phyloP scores from a whole-genome alignment of 2,113 vertebrate species.

The Rhabdornis inornatus region DNA sequence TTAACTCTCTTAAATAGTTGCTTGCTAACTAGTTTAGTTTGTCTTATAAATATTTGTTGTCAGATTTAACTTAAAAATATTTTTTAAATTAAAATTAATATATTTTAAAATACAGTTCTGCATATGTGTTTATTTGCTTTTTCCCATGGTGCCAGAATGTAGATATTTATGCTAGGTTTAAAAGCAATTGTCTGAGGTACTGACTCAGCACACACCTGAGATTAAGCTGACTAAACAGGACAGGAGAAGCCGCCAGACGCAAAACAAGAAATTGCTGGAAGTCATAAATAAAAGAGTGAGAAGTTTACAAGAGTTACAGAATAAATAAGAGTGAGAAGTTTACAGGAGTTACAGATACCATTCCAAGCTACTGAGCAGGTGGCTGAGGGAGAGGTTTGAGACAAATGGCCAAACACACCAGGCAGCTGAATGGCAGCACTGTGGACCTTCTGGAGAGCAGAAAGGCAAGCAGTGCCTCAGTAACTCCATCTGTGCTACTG shows the following conservation, averaged over 20 bases:
- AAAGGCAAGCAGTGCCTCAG: not conserved
- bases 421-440: not conserved
- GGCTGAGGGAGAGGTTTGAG: not conserved
- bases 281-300: not conserved
- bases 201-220: not conserved
- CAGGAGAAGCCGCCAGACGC: not conserved
- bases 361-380: rapidly evolving
- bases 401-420: not conserved
- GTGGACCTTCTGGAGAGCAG: not conserved
- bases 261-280: not conserved
- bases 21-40: not conserved
- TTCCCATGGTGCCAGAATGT: not conserved
- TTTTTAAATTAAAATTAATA: not conserved
- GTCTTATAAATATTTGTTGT: not conserved
- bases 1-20: not conserved
- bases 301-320: not conserved
- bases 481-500: not conserved
- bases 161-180: not conserved
- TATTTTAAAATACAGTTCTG: not conserved
- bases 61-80: not conserved
- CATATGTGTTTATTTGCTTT: not conserved
- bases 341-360: not conserved
- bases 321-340: not conserved
- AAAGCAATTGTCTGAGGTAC: not conserved
- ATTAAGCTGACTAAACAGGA: not conserved